phyloP scores from a whole-genome alignment of 2,888 invertebrate species.

The Drosophila sordidula region DNA sequence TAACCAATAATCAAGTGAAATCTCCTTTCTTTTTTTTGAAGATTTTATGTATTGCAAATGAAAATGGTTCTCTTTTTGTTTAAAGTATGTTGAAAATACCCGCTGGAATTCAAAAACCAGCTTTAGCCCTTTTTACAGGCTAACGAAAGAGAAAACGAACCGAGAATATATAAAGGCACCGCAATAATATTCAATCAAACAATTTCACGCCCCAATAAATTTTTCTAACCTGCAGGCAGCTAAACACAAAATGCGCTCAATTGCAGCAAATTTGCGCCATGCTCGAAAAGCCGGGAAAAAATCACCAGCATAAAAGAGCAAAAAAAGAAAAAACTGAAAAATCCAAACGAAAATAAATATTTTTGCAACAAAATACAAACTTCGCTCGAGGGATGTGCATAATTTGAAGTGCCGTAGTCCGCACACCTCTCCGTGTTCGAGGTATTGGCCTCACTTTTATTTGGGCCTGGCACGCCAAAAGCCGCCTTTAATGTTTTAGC shows the following conservation, averaged over 20 bases:
- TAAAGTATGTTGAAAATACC: neutral
- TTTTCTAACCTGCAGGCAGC: constrained; percentile 64
- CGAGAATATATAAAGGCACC: constrained; percentile 33
- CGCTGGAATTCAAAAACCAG: constrained; percentile 11
- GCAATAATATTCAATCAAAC: constrained; percentile 79
- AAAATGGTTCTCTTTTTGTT: neutral
- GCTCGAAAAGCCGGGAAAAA: constrained; percentile 16
- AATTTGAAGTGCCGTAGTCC: constrained; percentile 12
- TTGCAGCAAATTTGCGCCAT: constrained; percentile 71
- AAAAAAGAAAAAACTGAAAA: constrained; percentile 11
- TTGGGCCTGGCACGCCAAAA: constrained; percentile 22
- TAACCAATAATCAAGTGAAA: too few species aligned
- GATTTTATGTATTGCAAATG: neutral
- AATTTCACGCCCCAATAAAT: constrained; percentile 76
- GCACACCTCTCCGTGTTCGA: neutral
- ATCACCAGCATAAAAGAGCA: neutral
- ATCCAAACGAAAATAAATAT: constrained; percentile 46
- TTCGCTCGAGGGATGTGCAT: constrained; percentile 46
- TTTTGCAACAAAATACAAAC: constrained; percentile 40
- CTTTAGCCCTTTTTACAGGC: constrained; percentile 14
- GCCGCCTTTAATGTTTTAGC: constrained; percentile 62
- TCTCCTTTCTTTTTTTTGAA: too few species aligned
- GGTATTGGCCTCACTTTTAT: constrained; percentile 21
- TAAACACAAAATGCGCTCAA: constrained; percentile 60
- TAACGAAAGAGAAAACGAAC: constrained; percentile 35